These are phyloP conservation scores for Laterallus jamaicensis DNA, from an alignment of 2,113 vertebrate genomes.

Conservation along the genomic window DNA sequence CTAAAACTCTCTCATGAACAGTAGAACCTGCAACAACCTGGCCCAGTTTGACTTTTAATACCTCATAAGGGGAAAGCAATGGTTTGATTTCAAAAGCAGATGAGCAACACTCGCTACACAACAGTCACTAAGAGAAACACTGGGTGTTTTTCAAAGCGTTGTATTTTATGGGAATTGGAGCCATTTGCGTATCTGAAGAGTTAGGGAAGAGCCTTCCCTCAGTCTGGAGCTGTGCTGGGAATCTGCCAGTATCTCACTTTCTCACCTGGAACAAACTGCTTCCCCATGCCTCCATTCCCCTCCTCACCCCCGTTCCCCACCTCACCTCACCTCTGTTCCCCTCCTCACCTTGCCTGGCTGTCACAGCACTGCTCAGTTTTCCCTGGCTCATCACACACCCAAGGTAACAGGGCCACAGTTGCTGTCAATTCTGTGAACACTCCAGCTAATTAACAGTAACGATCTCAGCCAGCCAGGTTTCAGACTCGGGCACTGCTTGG, in stretches of 20 bases:
- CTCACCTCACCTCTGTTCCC: too few relatives aligned
- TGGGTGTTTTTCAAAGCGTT: rapidly evolving
- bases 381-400: background rate
- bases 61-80: background rate
- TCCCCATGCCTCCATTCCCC: background rate
- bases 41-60: background rate
- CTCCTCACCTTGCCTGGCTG: rapidly evolving
- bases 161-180: background rate
- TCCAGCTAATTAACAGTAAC: background rate
- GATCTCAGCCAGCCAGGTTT: background rate
- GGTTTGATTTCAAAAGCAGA: background rate
- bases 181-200: background rate
- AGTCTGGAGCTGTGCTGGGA: rapidly evolving
- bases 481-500: background rate
- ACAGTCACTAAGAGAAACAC: background rate
- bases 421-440: background rate
- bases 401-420: rapidly evolving
- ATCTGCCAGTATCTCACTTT: rapidly evolving
- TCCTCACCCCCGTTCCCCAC: too few relatives aligned
- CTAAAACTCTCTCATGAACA: background rate
- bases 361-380: rapidly evolving
- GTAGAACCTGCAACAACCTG: background rate
- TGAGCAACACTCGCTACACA: background rate
- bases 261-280: background rate
- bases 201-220: background rate